These are phyloP conservation scores for Parazoanthus swiftii DNA, from an alignment of 92 coral and sea anemone species.

Conservation along the genomic window DNA sequence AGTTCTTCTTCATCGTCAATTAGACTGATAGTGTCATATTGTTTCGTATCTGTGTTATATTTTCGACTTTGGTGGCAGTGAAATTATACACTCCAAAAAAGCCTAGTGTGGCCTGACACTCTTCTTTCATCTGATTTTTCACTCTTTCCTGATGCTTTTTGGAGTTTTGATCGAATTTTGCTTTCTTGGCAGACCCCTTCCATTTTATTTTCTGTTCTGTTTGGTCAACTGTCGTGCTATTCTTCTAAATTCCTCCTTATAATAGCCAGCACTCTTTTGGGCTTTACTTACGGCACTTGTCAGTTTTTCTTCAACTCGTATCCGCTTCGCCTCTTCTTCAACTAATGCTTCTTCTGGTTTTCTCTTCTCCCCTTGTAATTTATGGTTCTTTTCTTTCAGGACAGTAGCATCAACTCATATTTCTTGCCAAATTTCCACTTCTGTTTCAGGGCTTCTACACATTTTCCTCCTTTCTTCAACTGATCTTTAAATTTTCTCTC, in stretches of 20 bases:
- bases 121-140: conserved; percentile 41
- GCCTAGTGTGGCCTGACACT: conserved; percentile 32
- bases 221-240: conserved; percentile 32
- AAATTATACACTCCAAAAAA: conserved; percentile 45
- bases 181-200: conserved; percentile 54
- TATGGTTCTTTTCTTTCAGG: too few relatives aligned
- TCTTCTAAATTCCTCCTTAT: conserved; percentile 28
- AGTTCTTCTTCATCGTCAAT: conserved; percentile 35
- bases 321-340: conserved; percentile 2
- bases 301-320: conserved; percentile 10
- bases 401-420: too few relatives aligned
- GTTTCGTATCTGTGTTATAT: conserved; percentile 29
- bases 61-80: conserved; percentile 49
- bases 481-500: too few relatives aligned
- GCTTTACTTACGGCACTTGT: not conserved
- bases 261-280: not conserved
- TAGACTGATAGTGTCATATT: conserved; percentile 42
- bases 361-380: not conserved
- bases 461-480: too few relatives aligned
- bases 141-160: conserved; percentile 41
- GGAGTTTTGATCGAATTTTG: conserved; percentile 41
- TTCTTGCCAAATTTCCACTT: too few relatives aligned
- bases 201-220: conserved; percentile 18
- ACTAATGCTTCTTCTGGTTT: not conserved
- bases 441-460: too few relatives aligned